Conservation (phyloP, 2,797 vertebrate genomes). For the Girardinus metallicus region DNA sequence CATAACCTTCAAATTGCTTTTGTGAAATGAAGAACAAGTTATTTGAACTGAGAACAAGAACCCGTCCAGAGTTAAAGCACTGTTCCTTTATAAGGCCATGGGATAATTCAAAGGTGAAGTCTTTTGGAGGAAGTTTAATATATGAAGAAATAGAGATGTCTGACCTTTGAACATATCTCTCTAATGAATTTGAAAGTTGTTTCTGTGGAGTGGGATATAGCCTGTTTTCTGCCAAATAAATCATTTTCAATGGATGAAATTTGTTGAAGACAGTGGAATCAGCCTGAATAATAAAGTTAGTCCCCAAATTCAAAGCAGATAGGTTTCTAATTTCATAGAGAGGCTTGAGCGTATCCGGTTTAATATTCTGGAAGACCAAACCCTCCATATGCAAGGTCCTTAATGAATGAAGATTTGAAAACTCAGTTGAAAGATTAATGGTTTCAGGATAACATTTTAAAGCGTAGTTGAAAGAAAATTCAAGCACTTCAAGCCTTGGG, state of each 20-base stretch:
- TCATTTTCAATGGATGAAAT: constrained; percentile 69
- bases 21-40: constrained; percentile 84
- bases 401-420: constrained; percentile 84
- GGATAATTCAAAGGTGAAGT: constrained; percentile 31
- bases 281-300: constrained; percentile 90
- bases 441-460: constrained; percentile 74
- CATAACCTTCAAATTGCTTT: constrained; percentile 76
- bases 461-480: constrained; percentile 91
- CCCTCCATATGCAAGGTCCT: constrained; percentile 82
- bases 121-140: constrained; percentile 15
- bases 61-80: constrained; percentile 79
- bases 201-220: constrained; percentile 72
- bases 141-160: constrained; percentile 35
- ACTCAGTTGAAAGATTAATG: constrained; percentile 80
- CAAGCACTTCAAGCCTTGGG: constrained; percentile 79
- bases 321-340: constrained; percentile 83
- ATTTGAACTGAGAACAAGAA: constrained; percentile 84
- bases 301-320: constrained; percentile 84
- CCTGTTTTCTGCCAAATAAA: constrained; percentile 86
- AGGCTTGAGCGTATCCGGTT: constrained; percentile 62
- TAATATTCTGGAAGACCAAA: constrained; percentile 87
- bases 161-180: constrained; percentile 6
- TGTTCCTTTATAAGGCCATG: constrained; percentile 74
- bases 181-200: accelerated
- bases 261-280: constrained; percentile 76